A percentile compares a stretch with the other conserved stretches of the same genome.
These are phyloP conservation scores for Diabrotica undecimpunctata DNA, from an alignment of 1,140 invertebrate species.

Conservation along the genomic window DNA sequence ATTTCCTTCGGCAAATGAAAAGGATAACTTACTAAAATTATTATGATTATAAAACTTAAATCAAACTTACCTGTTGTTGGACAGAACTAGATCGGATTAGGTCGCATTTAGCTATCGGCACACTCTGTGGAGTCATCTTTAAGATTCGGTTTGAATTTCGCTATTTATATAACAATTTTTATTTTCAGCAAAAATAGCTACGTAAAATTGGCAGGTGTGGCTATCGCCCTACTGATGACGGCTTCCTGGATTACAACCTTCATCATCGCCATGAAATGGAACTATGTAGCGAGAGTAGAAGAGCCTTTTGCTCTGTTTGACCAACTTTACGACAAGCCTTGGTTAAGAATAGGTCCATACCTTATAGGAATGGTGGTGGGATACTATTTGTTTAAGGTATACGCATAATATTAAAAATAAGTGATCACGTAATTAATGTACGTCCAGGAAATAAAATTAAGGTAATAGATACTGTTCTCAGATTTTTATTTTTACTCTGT, in stretches of 20 bases:
- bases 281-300: slow-evolving; percentile 73
- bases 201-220: slow-evolving; percentile 52
- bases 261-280: slow-evolving; percentile 67
- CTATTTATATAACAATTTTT: not conserved
- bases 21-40: no score
- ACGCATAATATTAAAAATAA: not conserved
- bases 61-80: no score
- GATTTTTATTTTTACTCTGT: slow-evolving; percentile 35
- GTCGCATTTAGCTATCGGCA: no score
- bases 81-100: no score
- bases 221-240: slow-evolving; percentile 57
- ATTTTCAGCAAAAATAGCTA: slow-evolving; percentile 37
- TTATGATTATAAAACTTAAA: no score
- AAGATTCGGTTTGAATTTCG: no score
- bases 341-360: slow-evolving; percentile 77
- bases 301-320: slow-evolving; percentile 81
- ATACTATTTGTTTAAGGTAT: slow-evolving; percentile 62
- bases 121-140: no score
- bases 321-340: slow-evolving; percentile 79
- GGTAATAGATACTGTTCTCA: no score
- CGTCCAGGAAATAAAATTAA: no score
- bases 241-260: slow-evolving; percentile 74
- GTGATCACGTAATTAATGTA: no score
- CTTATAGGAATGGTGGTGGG: slow-evolving; percentile 74
- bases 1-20: no score